These are phyloP conservation scores for Leucania comma DNA, from an alignment of 2,888 invertebrate genomes.

Conservation along the genomic window DNA sequence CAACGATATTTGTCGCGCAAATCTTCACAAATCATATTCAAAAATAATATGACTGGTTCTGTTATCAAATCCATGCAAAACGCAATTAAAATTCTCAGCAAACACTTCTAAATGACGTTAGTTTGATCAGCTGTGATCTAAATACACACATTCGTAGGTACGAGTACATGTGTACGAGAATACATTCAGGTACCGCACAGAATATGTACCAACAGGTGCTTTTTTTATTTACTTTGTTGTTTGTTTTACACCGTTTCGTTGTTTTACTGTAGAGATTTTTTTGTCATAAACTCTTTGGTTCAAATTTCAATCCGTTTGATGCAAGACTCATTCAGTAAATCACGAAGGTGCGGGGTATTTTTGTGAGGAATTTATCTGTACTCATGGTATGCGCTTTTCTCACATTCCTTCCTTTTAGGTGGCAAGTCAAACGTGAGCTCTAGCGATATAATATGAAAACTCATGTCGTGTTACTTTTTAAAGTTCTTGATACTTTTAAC, in stretches of 20 bases:
- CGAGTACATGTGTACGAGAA: background rate
- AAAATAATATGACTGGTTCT: conserved; percentile 10
- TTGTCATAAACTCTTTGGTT: background rate
- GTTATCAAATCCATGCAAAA: conserved; percentile 51
- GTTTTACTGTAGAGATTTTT: conserved; percentile 47
- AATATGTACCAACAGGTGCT: conserved; percentile 64
- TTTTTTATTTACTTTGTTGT: conserved; percentile 33
- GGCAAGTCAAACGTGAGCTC: background rate
- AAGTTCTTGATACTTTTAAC: background rate
- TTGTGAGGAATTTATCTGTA: background rate
- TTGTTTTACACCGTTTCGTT: conserved; percentile 36
- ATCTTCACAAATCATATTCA: background rate
- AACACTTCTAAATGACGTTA: conserved; percentile 76
- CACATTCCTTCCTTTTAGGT: background rate
- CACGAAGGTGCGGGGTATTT: background rate
- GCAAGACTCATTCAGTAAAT: background rate
- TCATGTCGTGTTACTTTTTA: background rate
- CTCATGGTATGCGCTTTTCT: background rate
- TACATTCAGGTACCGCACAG: conserved; percentile 38
- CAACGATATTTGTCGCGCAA: background rate
- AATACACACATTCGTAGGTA: conserved; percentile 74
- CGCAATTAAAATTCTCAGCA: conserved; percentile 49
- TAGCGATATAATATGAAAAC: background rate
- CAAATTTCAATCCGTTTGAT: background rate
- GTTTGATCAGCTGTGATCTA: conserved; percentile 85